Evolutionary conservation across 1,140 invertebrate genomes (phyloP), one percentile per base, ranked within the genome.

Genomic region (Calycopis cecrops): DNA sequence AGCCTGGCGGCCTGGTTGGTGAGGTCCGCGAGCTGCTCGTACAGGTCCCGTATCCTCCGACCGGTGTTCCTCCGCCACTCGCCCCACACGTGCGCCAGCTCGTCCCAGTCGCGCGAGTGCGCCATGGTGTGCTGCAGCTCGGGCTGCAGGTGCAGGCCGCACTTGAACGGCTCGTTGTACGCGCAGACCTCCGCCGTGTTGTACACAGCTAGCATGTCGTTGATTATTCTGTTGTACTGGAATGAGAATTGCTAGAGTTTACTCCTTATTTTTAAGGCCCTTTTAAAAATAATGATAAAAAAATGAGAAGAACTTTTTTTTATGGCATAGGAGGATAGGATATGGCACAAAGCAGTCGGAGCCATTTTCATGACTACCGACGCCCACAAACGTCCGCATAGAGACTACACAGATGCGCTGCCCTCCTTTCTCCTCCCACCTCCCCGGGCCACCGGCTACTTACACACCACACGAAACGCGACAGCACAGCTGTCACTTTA

Each of bases 131-230:
- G 84, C 66, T 90, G 90, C 6, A 92, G 77, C 57, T 96, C 94
- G 42, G 95, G 96, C 72, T 97, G 95, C 1, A 97, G 85, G 44
- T 92, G 90, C 0, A 97, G 85, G 12, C 94, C 93, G 67, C 95
- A 97, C 57, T 92, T 89, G 72, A 95, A 93, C 0, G 94, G 94
- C 69, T 96, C 92, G 71, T 95, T 93, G 80, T 93, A 94, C 1
- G 92, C 93, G 73, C 95, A 97, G 49, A 96, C 93, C 38, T 93
- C 93, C 1, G 95, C 95, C n/a, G 90, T 92, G 69, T 96, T 96
- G 86, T 96, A 97, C 11, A 96, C 92, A 1, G 93, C 92, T 35
- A 96, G 86, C 96, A 98, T 97, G 64, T 96, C 93, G 70, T 96
- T 95, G 56, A 95, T 92, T 12, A 96, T 81, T 12, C 94, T 90